Evolutionary conservation across 2,113 vertebrate genomes (phyloP), one percentile per base, ranked within the genome.

Genomic region (Brachyistius frenatus): DNA sequence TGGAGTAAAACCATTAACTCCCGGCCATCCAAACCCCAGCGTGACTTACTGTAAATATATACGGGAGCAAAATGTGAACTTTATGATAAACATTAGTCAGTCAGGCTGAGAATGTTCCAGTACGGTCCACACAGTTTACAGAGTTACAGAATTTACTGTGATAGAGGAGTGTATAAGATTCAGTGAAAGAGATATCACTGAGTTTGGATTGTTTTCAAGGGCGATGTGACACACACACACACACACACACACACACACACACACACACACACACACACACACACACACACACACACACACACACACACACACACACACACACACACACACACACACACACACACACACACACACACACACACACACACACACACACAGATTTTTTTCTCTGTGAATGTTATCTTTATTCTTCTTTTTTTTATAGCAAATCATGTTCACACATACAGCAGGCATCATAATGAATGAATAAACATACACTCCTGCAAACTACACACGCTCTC

Each of bases 71-170:
- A 60, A 76, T 66, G 50, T 64, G 44, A 71, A 46, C 71, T 60
- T 76, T 16, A 82, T 86, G 72, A 80, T 86, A 74, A 84, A 89
- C 78, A 84, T 37, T 6, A 44, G 71, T 89, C 74, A 67, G 74
- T 84, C 75, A 73, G 46, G 47, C 65, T 44, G 11, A 80, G 76
- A 72, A 37, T 61, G 54, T 58, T 63, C 55, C 37, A 23, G 56
- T 5, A 1, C 10, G 32, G 39, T 37, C 36, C 56, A 5, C 33
- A 47, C 47, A 63, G 69, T 70, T 74, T 68, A 55, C 46, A 60
- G 1, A 33, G 36, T 49, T 83, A 10, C 23, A 32, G 53, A 23
- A 23, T 23, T 23, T 23, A 23, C 23, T 23, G 23, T 23, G 23
- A 23, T 39, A 15, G 58, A 14, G 47, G 2, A 7, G 52, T 47